Evolutionary conservation across 2,797 vertebrate species (phyloP), one percentile per base, ranked within the genome.

Genomic region (Hypotaenidia okinawae): DNA sequence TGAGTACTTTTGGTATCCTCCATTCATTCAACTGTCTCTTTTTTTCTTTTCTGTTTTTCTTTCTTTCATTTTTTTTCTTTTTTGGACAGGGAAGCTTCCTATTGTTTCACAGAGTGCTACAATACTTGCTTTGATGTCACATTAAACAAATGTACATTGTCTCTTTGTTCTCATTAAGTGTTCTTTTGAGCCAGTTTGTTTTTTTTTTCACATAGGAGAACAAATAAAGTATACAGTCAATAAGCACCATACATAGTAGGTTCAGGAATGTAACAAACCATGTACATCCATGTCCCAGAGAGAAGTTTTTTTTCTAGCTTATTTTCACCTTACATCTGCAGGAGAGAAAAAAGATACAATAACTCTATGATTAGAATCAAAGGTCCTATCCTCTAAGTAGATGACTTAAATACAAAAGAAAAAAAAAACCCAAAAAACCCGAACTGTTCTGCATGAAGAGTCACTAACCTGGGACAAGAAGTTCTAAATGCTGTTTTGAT

Each of bases 321-420:
- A 97, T 98, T 98, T 98, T 99, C 99, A 99, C 99, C 99, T 99
- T 98, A 99, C 98, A 96, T 99, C 99, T 98, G 98, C 98, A 97
- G 98, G 82, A 94, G 94, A 96, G 95, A 93, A 94, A 96, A 97
- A 95, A 94, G 95, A 97, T 93, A 96, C 72, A 89, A 95, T 90
- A 92, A 82, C 95, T 97, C 93, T 87, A 95, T 95, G 92, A 93
- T 96, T 96, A 96, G 95, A 97, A 96, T 96, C 94, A 95, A 94
- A 96, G 86, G 75, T 84, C 90, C 89, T 86, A 72, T 57, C 91
- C 81, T 93, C 47, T 62, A 90, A 87, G 85, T 8, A 94, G 93
- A 87, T 84, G 91, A 92, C 88, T 92, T 90, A 10, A 63, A 84
- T 55, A 58, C 77, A 67, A 51, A 51, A 93, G 39, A 55, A 61